Evolutionary conservation across 2,888 invertebrate genomes (phyloP).

Genomic region (Trachelus iudaicus): DNA sequence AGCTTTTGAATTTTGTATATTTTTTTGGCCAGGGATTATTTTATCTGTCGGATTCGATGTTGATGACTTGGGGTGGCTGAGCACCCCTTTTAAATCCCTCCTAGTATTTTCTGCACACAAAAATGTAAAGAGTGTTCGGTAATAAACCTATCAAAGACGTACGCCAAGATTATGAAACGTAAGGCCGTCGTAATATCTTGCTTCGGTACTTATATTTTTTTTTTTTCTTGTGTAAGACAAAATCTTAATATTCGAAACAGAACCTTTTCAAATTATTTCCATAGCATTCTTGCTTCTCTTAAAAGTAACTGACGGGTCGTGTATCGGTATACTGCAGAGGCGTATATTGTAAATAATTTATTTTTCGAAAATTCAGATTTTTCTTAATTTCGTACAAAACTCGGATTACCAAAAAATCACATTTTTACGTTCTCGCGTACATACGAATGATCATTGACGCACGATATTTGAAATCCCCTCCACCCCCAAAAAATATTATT

Average conservation of each 20-base stretch:
- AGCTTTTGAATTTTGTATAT: neutral
- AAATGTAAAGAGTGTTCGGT: constrained; percentile 23
- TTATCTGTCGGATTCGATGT: neutral
- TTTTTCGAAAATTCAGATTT: neutral
- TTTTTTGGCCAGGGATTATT: neutral
- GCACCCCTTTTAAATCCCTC: constrained; percentile 1
- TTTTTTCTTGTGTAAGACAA: neutral
- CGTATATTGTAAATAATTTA: neutral
- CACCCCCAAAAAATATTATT: neutral
- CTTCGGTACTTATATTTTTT: neutral
- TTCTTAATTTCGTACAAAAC: neutral
- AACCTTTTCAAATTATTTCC: neutral
- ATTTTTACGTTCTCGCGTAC: neutral
- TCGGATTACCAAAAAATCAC: neutral
- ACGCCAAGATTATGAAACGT: constrained; percentile 23
- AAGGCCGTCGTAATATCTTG: constrained; percentile 13
- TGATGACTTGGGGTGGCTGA: neutral
- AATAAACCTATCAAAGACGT: constrained; percentile 36
- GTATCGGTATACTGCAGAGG: neutral
- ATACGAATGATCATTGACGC: too few relatives aligned
- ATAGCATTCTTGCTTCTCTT: neutral
- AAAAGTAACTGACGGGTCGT: neutral
- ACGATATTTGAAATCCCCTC: too few relatives aligned
- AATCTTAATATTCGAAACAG: neutral
- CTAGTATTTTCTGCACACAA: constrained; percentile 24